phyloP scores from a whole-genome alignment of 2,113 vertebrate genomes.

The Tragelaphus imberbis region DNA sequence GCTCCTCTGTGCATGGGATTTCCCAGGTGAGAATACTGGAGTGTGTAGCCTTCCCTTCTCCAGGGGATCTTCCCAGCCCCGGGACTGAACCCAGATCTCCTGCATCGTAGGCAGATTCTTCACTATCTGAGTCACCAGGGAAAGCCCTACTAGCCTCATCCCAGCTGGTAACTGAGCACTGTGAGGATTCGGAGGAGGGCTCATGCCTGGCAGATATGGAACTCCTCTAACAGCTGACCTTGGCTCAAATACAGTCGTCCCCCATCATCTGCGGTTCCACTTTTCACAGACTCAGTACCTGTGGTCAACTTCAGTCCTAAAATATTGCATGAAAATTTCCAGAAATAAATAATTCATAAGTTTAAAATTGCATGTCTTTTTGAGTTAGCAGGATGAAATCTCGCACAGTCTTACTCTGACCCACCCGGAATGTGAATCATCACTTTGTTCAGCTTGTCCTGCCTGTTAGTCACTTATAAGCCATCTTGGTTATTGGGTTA shows the following conservation, averaged over 20 bases:
- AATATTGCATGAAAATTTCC: background rate
- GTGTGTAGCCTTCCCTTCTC: background rate
- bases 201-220: background rate
- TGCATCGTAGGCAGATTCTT: background rate
- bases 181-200: background rate
- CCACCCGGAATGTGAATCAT: background rate
- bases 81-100: background rate
- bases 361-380: background rate
- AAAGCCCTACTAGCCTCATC: background rate
- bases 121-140: background rate
- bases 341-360: background rate
- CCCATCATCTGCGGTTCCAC: background rate
- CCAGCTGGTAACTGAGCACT: background rate
- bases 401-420: background rate
- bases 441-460: background rate
- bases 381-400: background rate
- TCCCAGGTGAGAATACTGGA: background rate
- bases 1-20: background rate
- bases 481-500: background rate
- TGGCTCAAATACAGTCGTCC: background rate
- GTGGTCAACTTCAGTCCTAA: background rate
- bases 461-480: background rate
- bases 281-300: background rate
- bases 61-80: background rate
- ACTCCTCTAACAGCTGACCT: background rate